A percentile compares a stretch with the other conserved stretches of the same genome.
These are phyloP conservation scores for Diabrotica balteata DNA, from an alignment of 2,888 invertebrate species.

Conservation along the genomic window DNA sequence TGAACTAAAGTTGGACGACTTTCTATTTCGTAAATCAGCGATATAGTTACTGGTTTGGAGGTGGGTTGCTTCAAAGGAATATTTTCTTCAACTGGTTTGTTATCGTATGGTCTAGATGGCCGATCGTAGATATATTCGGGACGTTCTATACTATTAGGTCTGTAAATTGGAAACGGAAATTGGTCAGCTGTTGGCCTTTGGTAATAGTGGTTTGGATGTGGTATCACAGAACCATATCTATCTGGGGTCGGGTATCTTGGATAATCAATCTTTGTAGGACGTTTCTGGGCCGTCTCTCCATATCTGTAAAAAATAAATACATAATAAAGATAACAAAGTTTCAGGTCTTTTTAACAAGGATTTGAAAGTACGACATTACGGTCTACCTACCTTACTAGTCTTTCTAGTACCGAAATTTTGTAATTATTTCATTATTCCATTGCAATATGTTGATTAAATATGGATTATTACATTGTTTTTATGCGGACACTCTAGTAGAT, in stretches of 20 bases:
- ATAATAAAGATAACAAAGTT: too few relatives aligned
- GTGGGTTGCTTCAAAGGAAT: conserved; percentile 9
- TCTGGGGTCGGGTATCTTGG: conserved; percentile 39
- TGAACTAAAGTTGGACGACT: conserved; percentile 9
- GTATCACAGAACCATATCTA: conserved; percentile 43
- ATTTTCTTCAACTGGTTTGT: conserved; percentile 12
- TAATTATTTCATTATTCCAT: too few relatives aligned
- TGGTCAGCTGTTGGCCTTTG: conserved; percentile 29
- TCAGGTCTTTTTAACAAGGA: too few relatives aligned
- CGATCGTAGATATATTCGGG: conserved; percentile 15
- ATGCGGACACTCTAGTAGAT: too few relatives aligned
- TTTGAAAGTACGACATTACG: too few relatives aligned
- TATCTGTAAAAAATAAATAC: conserved; percentile 25
- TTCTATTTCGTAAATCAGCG: conserved; percentile 13
- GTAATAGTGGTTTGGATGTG: conserved; percentile 45
- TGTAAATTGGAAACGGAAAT: conserved; percentile 31
- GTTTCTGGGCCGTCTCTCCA: conserved; percentile 27
- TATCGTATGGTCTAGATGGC: conserved; percentile 1
- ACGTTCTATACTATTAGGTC: conserved; percentile 4
- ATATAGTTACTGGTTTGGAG: conserved; percentile 7
- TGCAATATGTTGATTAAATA: too few relatives aligned
- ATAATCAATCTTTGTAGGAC: conserved; percentile 27
- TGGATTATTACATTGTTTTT: too few relatives aligned
- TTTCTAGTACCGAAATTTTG: too few relatives aligned
- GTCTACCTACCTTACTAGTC: too few relatives aligned